Percentiles rank a stretch among this genome's conserved stretches.
Evolutionary conservation across 2,888 invertebrate genomes (phyloP).

Genomic region (Galeruca laticollis): DNA sequence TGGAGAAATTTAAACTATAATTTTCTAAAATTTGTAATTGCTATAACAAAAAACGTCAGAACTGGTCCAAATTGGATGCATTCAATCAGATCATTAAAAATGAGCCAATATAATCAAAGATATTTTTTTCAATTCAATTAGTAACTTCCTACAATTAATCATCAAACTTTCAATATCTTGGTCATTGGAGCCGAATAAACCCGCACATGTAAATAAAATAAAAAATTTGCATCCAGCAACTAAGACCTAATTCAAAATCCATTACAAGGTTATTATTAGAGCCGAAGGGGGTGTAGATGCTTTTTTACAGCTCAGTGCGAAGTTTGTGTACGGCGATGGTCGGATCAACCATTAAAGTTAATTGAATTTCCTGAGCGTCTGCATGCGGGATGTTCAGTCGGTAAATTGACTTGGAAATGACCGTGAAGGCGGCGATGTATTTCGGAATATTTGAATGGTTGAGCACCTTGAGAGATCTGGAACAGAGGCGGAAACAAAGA

Average conservation of each 20-base stretch:
- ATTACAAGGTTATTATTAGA: conserved; percentile 62
- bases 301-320: conserved; percentile 55
- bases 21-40: too few relatives aligned
- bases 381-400: conserved; percentile 65
- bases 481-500: conserved; percentile 22
- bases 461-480: conserved; percentile 57
- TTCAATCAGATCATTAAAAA: too few relatives aligned
- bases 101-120: too few relatives aligned
- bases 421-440: conserved; percentile 64
- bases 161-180: not conserved
- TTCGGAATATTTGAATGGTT: conserved; percentile 64
- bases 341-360: conserved; percentile 70
- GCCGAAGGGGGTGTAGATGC: conserved; percentile 47
- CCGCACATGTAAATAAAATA: conserved; percentile 56
- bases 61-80: too few relatives aligned
- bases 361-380: conserved; percentile 69
- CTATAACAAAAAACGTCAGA: too few relatives aligned
- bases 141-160: too few relatives aligned
- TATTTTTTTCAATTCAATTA: too few relatives aligned
- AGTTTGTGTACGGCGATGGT: conserved; percentile 58
- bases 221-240: conserved; percentile 56
- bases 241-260: conserved; percentile 63
- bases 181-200: not conserved
- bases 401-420: conserved; percentile 68
- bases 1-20: too few relatives aligned